Conservation (phyloP, 2,113 vertebrate genomes). For the Motacilla alba region DNA sequence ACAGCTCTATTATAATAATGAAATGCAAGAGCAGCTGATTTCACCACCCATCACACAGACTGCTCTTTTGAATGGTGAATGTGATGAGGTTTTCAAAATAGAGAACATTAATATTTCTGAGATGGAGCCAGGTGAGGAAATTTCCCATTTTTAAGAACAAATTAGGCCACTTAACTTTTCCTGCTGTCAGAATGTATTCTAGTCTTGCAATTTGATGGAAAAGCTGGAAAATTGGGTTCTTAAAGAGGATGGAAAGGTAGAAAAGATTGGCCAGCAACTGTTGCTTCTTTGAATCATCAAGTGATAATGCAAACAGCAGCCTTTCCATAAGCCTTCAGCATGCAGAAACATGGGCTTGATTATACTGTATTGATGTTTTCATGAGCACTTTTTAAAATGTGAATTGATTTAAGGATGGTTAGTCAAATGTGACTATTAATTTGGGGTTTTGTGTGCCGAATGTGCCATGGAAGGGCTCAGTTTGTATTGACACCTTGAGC, state of each 20-base stretch:
- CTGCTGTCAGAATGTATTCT: not conserved
- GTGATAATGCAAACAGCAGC: not conserved
- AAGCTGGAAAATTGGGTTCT: not conserved
- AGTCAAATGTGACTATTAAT: not conserved
- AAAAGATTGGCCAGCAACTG: not conserved
- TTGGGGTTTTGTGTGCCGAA: not conserved
- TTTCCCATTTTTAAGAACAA: conserved; percentile 1
- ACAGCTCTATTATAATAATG: not conserved
- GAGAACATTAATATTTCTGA: not conserved
- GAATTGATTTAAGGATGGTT: not conserved
- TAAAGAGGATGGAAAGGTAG: not conserved
- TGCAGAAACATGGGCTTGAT: not conserved
- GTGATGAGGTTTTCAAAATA: not conserved
- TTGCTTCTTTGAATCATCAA: not conserved
- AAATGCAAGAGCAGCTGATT: not conserved
- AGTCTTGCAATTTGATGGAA: not conserved
- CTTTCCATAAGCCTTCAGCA: not conserved
- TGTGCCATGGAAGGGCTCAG: not conserved
- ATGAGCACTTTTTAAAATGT: not conserved
- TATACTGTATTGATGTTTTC: not conserved
- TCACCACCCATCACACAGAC: not conserved
- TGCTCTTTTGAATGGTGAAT: not conserved
- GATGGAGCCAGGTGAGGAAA: not conserved
- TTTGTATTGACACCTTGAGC: not conserved
- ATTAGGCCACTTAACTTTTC: not conserved